Conservation (phyloP, 2,888 invertebrate genomes). For the Trissonchulus latispiculum region DNA sequence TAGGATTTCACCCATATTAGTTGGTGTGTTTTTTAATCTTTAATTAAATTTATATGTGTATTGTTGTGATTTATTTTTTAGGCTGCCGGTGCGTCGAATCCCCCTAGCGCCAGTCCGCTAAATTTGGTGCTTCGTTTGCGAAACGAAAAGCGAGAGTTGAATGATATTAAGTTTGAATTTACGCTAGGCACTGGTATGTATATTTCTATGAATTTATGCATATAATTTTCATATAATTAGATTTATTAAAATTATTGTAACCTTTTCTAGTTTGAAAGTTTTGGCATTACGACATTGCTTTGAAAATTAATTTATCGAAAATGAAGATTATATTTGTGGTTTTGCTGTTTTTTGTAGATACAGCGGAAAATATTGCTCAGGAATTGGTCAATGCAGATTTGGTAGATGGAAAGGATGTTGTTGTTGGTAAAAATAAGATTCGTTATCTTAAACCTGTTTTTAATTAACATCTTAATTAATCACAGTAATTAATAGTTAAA, state of each 20-base stretch:
- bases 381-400: constrained; percentile 90
- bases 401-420: constrained; percentile 78
- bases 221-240: no score
- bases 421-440: constrained; percentile 52
- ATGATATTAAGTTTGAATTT: constrained; percentile 96
- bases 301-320: constrained; percentile 6
- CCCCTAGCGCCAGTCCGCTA: constrained; percentile 20
- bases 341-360: constrained; percentile 42
- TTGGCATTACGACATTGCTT: no score
- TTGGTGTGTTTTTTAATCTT: no score
- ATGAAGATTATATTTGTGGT: not conserved
- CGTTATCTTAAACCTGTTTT: not conserved
- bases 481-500: no score
- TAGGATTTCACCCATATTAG: no score
- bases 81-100: no score
- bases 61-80: no score
- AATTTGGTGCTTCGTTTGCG: constrained; percentile 43
- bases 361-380: constrained; percentile 75
- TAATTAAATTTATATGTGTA: no score
- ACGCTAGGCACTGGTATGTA: constrained; percentile 48
- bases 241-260: no score
- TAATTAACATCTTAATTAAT: not conserved
- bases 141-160: constrained; percentile 76
- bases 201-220: no score
- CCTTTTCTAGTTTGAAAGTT: no score